A percentile compares a stretch with the other conserved stretches of the same genome.
Conservation (phyloP, 2,797 vertebrate genomes). For the Xyrichtys novacula region DNA sequence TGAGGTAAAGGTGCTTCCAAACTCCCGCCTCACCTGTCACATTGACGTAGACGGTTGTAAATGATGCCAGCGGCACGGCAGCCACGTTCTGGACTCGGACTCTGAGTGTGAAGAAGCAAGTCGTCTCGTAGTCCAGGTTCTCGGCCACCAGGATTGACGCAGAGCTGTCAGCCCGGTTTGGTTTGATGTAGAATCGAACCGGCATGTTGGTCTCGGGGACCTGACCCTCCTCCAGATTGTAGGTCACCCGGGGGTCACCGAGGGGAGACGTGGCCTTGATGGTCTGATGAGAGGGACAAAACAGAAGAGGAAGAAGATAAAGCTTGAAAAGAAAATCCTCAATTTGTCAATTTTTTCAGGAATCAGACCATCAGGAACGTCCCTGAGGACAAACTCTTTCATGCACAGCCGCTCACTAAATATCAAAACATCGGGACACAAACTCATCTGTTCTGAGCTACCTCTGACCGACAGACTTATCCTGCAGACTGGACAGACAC, state of each 20-base stretch:
- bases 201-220: constrained; percentile 93
- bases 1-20: no score
- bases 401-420: no score
- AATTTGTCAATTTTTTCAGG: no score
- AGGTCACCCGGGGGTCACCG: constrained; percentile 90
- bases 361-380: no score
- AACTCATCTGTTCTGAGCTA: no score
- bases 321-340: no score
- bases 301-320: background rate
- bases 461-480: no score
- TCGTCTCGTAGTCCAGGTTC: constrained; percentile 91
- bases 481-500: no score
- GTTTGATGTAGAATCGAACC: constrained; percentile 91
- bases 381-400: no score
- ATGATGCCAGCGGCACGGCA: constrained; percentile 89
- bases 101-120: constrained; percentile 86
- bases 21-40: constrained; percentile 84
- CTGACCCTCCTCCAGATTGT: constrained; percentile 92
- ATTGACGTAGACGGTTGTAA: constrained; percentile 89
- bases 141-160: constrained; percentile 91
- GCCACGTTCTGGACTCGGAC: constrained; percentile 92
- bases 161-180: constrained; percentile 89
- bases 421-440: no score
- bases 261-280: constrained; percentile 90
- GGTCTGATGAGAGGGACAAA: constrained; percentile 76